These are phyloP conservation scores for Uropsilus gracilis DNA, from an alignment of 2,113 vertebrate genomes.

Conservation along the genomic window DNA sequence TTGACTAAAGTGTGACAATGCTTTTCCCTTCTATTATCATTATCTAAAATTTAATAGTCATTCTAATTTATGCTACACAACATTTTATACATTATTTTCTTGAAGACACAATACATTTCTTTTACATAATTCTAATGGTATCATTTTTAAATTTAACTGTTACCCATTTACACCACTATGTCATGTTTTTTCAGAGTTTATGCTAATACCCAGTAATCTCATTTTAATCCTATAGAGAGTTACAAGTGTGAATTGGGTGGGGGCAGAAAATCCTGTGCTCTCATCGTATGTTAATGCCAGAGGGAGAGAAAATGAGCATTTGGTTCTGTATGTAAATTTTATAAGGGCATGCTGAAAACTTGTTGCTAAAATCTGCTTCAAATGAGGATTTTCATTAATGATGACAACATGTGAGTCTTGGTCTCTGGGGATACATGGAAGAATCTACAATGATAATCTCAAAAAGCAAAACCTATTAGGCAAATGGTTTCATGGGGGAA, in stretches of 20 bases:
- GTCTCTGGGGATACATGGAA: conserved; percentile 74
- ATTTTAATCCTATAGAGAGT: conserved; percentile 32
- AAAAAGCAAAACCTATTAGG: conserved; percentile 82
- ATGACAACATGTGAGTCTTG: conserved; percentile 70
- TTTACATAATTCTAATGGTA: conserved; percentile 12
- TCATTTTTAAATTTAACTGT: conserved; percentile 70
- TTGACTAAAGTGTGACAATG: conserved; percentile 20
- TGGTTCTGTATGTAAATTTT: conserved; percentile 61
- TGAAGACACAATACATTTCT: conserved; percentile 9
- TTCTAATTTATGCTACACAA: conserved; percentile 31
- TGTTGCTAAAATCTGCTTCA: conserved; percentile 81
- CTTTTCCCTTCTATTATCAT: conserved; percentile 16
- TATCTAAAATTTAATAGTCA: conserved; percentile 37
- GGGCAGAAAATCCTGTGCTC: not conserved
- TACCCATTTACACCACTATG: conserved; percentile 50
- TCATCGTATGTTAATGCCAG: conserved; percentile 43
- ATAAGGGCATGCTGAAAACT: conserved; percentile 59
- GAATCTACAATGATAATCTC: conserved; percentile 69
- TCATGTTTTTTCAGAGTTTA: conserved; percentile 43
- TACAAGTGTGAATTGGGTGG: conserved; percentile 42
- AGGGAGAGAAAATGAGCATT: conserved; percentile 34
- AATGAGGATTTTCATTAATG: conserved; percentile 76
- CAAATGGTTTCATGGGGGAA: conserved; percentile 81
- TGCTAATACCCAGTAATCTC: conserved; percentile 43
- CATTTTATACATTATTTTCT: conserved; percentile 40